Evolutionary conservation across 1,140 invertebrate genomes (phyloP), one percentile per base, ranked within the genome.

Genomic region (Agraylea sexmaculata): DNA sequence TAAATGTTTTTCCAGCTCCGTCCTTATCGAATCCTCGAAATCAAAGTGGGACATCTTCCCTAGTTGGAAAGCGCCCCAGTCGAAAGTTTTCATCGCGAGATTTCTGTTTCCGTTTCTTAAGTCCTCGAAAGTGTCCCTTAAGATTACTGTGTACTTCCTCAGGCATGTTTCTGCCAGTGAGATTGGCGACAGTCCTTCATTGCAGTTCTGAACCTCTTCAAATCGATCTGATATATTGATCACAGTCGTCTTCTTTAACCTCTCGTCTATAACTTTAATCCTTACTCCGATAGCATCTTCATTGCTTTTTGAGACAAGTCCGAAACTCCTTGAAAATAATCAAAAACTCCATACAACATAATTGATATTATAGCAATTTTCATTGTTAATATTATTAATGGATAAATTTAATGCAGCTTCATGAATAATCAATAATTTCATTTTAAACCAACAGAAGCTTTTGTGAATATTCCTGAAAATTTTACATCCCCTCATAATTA

Each of bases 261-360:
- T 18, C 18, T 22, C 39, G 29, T 18, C 12, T 1, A n/a, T 7
- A 2, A 4, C 22, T 10, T 32, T 32, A n/a, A 18, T 8, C 25
- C 12, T 37, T 1, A 44, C 37, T 13, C 4, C 7, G 3, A 44
- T 34, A 38, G 15, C 39, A 25, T 44, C 39, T 12, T 15, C 7
- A 16, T 23, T 39, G 4, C 39, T 18, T 33, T 38, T 37, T 34
- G 31, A 34, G 4, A 37, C 36, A 19, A 38, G 39, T 19, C 16
- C 21, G 28, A 44, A 44, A 28, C 42, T 38, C 13, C 42, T 44
- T 30, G 11, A 44, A 44, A 18, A 7, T n/a, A n/a, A n/a, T n/a
- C n/a, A n/a, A n/a, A n/a, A n/a, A n/a, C n/a, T n/a, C n/a, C n/a
- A n/a, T n/a, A n/a, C n/a, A n/a, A n/a, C n/a, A n/a, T n/a, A n/a